Conservation (phyloP, 2,888 invertebrate species). For the Cantharis rufa region DNA sequence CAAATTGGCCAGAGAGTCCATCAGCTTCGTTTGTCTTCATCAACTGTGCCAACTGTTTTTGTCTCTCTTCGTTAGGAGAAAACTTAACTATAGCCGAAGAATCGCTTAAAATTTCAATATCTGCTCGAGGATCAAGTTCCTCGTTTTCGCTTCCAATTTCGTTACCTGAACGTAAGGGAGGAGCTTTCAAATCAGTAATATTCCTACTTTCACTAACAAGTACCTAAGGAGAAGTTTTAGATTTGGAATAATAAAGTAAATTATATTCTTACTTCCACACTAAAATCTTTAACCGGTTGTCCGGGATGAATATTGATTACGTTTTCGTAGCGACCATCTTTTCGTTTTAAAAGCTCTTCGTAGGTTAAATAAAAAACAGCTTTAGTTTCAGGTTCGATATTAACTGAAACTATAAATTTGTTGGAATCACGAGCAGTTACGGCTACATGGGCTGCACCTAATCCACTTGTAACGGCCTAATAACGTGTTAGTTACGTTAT, state of each 20-base stretch:
- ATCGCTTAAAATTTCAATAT: constrained; percentile 40
- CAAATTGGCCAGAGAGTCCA: constrained; percentile 67
- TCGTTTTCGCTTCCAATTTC: constrained; percentile 63
- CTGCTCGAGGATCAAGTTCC: constrained; percentile 51
- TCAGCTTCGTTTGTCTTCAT: constrained; percentile 47
- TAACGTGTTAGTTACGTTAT: constrained; percentile 10
- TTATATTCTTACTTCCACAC: constrained; percentile 55
- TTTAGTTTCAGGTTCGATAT: constrained; percentile 65
- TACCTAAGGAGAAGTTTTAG: constrained; percentile 49
- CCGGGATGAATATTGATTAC: constrained; percentile 72
- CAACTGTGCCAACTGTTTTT: constrained; percentile 58
- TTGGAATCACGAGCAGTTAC: constrained; percentile 72
- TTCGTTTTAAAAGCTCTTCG: constrained; percentile 69
- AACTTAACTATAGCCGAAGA: constrained; percentile 57
- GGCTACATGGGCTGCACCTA: constrained; percentile 64
- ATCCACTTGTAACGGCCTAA: constrained; percentile 62
- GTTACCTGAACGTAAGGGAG: constrained; percentile 67
- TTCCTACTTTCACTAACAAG: constrained; percentile 66
- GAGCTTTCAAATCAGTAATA: constrained; percentile 64
- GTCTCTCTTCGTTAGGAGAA: constrained; percentile 63
- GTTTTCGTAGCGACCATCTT: constrained; percentile 69
- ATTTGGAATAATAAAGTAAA: background rate
- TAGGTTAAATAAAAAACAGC: constrained; percentile 73
- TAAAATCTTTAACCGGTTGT: constrained; percentile 65
- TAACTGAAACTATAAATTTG: constrained; percentile 69